phyloP scores from a whole-genome alignment of 1,140 invertebrate species.

The Temnothorax nylanderi region DNA sequence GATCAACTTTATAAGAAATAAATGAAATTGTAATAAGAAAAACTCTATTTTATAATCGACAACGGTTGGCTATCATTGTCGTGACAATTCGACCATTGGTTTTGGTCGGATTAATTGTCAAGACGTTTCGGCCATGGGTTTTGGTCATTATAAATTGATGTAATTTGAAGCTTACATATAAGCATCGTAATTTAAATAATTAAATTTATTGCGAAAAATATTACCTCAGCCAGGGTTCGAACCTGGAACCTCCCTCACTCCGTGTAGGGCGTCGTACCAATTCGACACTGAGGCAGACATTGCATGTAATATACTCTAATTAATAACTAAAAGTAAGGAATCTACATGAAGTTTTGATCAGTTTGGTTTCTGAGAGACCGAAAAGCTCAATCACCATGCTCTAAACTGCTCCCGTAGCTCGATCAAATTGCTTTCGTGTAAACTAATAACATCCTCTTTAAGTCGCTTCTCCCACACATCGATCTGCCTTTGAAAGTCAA shows the following conservation, averaged over 20 bases:
- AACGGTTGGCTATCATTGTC: too few species aligned
- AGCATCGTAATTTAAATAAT: too few species aligned
- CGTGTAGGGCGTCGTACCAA: too few species aligned
- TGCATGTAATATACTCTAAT: background rate
- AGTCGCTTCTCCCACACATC: conserved; percentile 67
- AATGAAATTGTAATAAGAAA: background rate
- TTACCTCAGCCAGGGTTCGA: background rate
- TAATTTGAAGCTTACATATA: too few species aligned
- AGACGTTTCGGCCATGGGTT: too few species aligned
- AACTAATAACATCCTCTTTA: conserved; percentile 61
- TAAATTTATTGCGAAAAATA: background rate
- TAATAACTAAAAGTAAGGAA: background rate
- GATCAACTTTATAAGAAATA: background rate
- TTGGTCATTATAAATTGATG: too few species aligned
- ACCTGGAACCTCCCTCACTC: background rate
- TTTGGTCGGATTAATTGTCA: too few species aligned
- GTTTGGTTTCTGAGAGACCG: background rate
- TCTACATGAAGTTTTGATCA: background rate
- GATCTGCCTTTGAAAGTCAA: conserved; percentile 72
- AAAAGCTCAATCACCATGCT: conserved; percentile 50
- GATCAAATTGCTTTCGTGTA: conserved; percentile 63
- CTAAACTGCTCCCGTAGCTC: conserved; percentile 55
- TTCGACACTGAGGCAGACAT: too few species aligned
- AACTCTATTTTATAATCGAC: too few species aligned
- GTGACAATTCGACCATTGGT: too few species aligned